Conservation (phyloP, 2,113 vertebrate species). For the Paracanthobrama guichenoti region DNA sequence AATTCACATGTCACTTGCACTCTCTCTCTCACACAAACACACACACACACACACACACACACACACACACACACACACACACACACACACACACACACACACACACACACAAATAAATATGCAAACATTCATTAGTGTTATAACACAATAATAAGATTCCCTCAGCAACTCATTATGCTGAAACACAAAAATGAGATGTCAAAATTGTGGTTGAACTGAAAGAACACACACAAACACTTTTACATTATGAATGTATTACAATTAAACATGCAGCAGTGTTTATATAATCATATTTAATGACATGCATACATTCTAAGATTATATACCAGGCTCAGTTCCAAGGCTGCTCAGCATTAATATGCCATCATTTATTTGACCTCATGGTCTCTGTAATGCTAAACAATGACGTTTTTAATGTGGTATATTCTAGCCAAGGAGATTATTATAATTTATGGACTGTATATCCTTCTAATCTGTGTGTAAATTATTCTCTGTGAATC, state of each 20-base stretch:
- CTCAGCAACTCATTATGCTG: background rate
- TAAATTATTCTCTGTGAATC: slow-evolving; percentile 17
- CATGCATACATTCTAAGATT: background rate
- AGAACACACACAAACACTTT: background rate
- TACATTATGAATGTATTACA: background rate
- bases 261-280: background rate
- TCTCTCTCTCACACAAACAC: background rate
- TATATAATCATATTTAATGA: slow-evolving; percentile 16
- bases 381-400: background rate
- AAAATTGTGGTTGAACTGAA: too few species aligned
- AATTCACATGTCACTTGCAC: slow-evolving; percentile 17
- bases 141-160: background rate
- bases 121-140: background rate
- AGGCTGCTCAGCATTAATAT: background rate
- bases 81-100: background rate
- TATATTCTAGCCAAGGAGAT: background rate
- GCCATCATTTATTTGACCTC: background rate
- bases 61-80: background rate
- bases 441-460: slow-evolving; percentile 25
- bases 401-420: background rate
- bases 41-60: background rate
- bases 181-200: background rate
- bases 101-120: background rate
- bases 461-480: slow-evolving; percentile 33
- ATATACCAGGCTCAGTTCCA: background rate